Evolutionary conservation across 2,888 invertebrate species (phyloP).

Genomic region (Cryptocephalus moraei): DNA sequence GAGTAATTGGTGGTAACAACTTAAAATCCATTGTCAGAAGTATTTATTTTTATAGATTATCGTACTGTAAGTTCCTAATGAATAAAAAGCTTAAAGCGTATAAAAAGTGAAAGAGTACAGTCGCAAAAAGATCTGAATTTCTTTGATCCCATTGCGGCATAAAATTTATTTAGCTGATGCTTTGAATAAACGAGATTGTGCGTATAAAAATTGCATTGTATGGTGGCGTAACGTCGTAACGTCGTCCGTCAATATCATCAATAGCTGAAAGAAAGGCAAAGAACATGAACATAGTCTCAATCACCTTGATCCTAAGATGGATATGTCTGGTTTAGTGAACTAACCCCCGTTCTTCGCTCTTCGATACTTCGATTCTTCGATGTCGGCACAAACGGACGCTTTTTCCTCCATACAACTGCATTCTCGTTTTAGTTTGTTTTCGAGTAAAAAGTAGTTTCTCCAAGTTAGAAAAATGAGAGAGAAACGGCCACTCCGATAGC

Average conservation of each 20-base stretch:
- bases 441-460: constrained; percentile 36
- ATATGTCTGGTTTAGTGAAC: constrained; percentile 26
- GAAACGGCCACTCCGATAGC: too few relatives aligned
- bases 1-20: too few relatives aligned
- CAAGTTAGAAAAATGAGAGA: constrained; percentile 29
- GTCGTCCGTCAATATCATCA: constrained; percentile 19
- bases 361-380: not conserved
- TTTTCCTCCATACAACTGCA: constrained; percentile 35
- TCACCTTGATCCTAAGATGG: constrained; percentile 33
- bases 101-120: too few relatives aligned
- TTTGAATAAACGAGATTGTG: constrained; percentile 22
- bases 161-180: constrained; percentile 23
- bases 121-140: constrained; percentile 7
- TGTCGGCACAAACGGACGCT: constrained; percentile 20
- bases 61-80: too few relatives aligned
- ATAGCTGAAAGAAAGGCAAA: constrained; percentile 11
- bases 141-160: constrained; percentile 21
- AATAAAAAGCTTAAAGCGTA: too few relatives aligned
- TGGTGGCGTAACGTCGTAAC: constrained; percentile 8
- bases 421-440: constrained; percentile 31
- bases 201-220: constrained; percentile 22
- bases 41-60: too few relatives aligned
- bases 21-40: too few relatives aligned
- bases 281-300: constrained; percentile 14
- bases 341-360: constrained; percentile 23